A percentile compares a stretch with the other conserved stretches of the same genome.
Conservation (phyloP, 2,888 invertebrate species). For the Phaonia tiefii region DNA sequence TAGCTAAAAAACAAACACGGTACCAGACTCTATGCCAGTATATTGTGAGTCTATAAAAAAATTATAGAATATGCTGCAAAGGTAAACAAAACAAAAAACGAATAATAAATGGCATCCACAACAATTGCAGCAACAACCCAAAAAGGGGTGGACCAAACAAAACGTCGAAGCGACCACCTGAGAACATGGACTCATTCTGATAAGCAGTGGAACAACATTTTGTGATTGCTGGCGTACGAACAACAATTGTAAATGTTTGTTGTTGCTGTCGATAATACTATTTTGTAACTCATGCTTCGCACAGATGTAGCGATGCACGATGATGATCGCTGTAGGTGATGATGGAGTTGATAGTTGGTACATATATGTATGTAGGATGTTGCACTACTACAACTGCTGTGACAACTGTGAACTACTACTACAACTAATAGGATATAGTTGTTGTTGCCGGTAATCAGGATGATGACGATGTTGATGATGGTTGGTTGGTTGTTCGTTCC, state of each 20-base stretch:
- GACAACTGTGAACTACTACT: neutral
- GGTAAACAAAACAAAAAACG: no score
- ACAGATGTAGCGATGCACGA: neutral
- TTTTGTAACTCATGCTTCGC: constrained; percentile 12
- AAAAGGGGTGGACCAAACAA: constrained; percentile 60
- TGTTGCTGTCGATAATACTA: constrained; percentile 36
- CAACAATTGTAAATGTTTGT: constrained; percentile 38
- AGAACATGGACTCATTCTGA: constrained; percentile 40
- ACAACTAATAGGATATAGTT: constrained; percentile 23
- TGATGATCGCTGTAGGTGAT: constrained; percentile 43
- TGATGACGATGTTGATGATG: constrained; percentile 35
- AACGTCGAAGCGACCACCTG: constrained; percentile 15
- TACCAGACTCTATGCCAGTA: constrained; percentile 18
- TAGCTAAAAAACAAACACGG: constrained; percentile 44
- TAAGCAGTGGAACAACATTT: constrained; percentile 32
- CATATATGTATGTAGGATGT: constrained; percentile 24
- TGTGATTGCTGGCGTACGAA: constrained; percentile 15
- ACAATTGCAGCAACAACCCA: neutral
- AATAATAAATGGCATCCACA: neutral
- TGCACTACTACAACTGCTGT: constrained; percentile 8
- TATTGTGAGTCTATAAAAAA: constrained; percentile 36
- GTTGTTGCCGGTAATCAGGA: constrained; percentile 28
- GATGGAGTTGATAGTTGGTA: constrained; percentile 22
- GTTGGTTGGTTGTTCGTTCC: constrained; percentile 47
- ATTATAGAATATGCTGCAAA: constrained; percentile 22